phyloP scores from a whole-genome alignment of 2,797 vertebrate species.

The Etheostoma nigrum region DNA sequence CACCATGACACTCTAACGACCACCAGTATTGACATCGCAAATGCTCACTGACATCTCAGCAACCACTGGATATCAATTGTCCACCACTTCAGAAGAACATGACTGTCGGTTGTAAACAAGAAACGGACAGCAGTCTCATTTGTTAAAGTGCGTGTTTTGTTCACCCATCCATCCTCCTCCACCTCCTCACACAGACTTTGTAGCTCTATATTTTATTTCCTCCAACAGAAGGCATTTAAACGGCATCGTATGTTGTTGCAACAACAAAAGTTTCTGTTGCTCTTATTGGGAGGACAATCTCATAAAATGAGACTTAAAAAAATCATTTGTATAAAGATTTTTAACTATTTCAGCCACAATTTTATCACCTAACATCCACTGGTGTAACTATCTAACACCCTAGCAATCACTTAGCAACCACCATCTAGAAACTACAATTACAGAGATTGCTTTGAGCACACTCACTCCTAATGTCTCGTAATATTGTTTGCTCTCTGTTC shows the following conservation, averaged over 20 bases:
- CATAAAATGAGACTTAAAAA: neutral
- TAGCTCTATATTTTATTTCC: neutral
- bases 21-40: neutral
- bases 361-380: neutral
- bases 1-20: neutral
- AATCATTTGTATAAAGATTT: neutral
- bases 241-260: too few species aligned
- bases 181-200: neutral
- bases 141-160: neutral
- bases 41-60: neutral
- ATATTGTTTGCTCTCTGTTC: neutral
- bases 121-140: neutral
- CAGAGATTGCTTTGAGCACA: neutral
- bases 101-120: neutral
- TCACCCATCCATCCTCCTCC: neutral
- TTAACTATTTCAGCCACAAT: neutral
- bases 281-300: too few species aligned
- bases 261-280: too few species aligned
- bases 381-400: neutral
- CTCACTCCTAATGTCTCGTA: neutral
- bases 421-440: neutral
- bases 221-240: too few species aligned
- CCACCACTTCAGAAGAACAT: neutral
- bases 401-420: neutral
- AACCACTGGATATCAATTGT: conserved; percentile 6